These are phyloP conservation scores for Ispidina lecontei DNA, from an alignment of 2,797 vertebrate species.

Conservation along the genomic window DNA sequence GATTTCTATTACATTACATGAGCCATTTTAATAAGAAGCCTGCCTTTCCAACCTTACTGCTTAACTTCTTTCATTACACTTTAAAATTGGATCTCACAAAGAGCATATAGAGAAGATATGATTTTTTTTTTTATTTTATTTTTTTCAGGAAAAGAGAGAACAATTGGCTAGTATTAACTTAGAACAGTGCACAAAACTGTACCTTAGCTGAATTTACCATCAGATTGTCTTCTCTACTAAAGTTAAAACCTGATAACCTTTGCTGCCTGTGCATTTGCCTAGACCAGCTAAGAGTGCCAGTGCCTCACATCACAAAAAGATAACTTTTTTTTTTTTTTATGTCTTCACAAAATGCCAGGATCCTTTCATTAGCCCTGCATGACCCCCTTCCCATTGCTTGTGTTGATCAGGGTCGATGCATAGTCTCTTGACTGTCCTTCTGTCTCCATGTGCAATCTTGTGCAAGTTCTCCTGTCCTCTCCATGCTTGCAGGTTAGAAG, in stretches of 20 bases:
- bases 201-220: neutral
- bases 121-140: neutral
- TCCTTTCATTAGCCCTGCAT: neutral
- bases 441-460: rapidly evolving
- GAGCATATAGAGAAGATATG: neutral
- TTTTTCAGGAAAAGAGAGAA: neutral
- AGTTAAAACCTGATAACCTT: neutral
- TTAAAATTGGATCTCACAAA: constrained; percentile 4
- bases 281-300: neutral
- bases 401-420: neutral
- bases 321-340: neutral
- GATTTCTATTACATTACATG: neutral
- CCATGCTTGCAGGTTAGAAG: neutral
- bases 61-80: neutral
- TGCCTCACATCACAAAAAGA: neutral
- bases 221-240: neutral
- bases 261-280: neutral
- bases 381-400: neutral
- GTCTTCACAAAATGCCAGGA: neutral
- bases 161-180: neutral
- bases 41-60: neutral
- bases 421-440: neutral
- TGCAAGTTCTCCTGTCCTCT: neutral
- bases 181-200: neutral
- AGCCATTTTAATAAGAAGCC: neutral